phyloP scores from a whole-genome alignment of 35 echinoderm and acorn worm species.

The Ophioderma brevispina region DNA sequence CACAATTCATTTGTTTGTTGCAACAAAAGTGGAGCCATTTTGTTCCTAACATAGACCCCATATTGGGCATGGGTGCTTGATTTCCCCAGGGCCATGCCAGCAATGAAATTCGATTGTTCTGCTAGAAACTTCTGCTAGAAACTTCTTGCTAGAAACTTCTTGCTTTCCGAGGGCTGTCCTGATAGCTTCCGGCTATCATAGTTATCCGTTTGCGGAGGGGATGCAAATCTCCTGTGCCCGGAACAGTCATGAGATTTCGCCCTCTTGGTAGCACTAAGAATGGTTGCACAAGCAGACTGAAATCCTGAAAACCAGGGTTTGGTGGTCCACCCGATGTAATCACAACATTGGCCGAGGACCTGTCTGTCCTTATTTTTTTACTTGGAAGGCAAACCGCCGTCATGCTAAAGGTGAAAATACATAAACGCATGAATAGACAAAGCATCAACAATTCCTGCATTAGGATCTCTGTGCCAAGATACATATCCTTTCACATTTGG shows the following conservation, averaged over 20 bases:
- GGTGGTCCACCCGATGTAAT: too few relatives aligned
- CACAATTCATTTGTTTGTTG: not conserved
- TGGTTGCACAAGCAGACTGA: slow-evolving; percentile 7
- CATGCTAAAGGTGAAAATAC: slow-evolving; percentile 73
- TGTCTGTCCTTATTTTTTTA: slow-evolving; percentile 60
- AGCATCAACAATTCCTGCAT: slow-evolving; percentile 36
- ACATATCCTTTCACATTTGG: not conserved
- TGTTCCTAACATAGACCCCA: not conserved
- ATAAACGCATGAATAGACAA: slow-evolving; percentile 6
- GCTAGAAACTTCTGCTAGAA: too few relatives aligned
- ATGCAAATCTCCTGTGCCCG: not conserved
- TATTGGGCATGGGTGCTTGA: slow-evolving; percentile 38
- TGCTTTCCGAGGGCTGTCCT: slow-evolving; percentile 27
- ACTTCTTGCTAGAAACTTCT: not conserved
- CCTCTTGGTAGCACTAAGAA: not conserved
- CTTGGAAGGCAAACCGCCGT: slow-evolving; percentile 17
- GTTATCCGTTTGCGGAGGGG: not conserved
- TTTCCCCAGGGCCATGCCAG: too few relatives aligned
- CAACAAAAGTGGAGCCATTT: slow-evolving; percentile 21
- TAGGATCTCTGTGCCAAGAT: slow-evolving; percentile 57
- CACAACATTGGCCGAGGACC: slow-evolving; percentile 19
- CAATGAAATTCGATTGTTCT: too few relatives aligned
- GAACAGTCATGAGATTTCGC: not conserved
- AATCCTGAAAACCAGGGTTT: slow-evolving; percentile 25
- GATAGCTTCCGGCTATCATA: slow-evolving; percentile 15